A percentile compares a stretch with the other conserved stretches of the same genome.
These are phyloP conservation scores for Agonopterix subpropinquella DNA, from an alignment of 2,888 invertebrate species.

Conservation along the genomic window DNA sequence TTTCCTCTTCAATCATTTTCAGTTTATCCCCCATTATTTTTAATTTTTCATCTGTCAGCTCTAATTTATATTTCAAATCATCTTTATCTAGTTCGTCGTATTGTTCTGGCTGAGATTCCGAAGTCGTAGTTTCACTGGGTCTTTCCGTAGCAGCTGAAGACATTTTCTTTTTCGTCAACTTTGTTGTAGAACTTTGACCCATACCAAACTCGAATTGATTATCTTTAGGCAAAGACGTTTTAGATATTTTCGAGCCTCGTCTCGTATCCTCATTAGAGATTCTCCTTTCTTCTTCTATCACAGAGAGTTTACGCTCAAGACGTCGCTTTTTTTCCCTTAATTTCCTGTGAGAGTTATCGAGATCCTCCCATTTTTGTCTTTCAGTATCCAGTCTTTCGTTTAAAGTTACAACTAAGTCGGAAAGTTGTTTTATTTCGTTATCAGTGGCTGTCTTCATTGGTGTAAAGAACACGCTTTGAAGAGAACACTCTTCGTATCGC, in stretches of 20 bases:
- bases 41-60: conserved; percentile 79
- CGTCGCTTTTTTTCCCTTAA: conserved; percentile 68
- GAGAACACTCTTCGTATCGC: conserved; percentile 62
- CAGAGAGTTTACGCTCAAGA: conserved; percentile 40
- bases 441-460: conserved; percentile 76
- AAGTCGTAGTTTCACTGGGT: conserved; percentile 38
- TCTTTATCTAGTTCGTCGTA: conserved; percentile 52
- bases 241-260: conserved; percentile 43
- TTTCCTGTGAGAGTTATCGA: conserved; percentile 73
- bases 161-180: conserved; percentile 19
- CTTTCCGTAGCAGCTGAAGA: conserved; percentile 42
- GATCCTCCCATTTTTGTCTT: conserved; percentile 73
- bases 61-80: conserved; percentile 65
- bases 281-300: conserved; percentile 43
- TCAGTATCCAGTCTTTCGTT: conserved; percentile 77
- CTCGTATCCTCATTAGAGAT: conserved; percentile 30
- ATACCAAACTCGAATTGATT: conserved; percentile 17
- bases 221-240: conserved; percentile 35
- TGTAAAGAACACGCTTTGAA: conserved; percentile 66
- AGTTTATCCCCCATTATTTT: conserved; percentile 78
- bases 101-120: conserved; percentile 35
- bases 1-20: conserved; percentile 78
- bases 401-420: conserved; percentile 74
- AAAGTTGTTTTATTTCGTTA: conserved; percentile 76
- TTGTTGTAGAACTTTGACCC: conserved; percentile 17